Evolutionary conservation across 1,140 invertebrate genomes (phyloP).

Genomic region (Branchinecta lindahli): DNA sequence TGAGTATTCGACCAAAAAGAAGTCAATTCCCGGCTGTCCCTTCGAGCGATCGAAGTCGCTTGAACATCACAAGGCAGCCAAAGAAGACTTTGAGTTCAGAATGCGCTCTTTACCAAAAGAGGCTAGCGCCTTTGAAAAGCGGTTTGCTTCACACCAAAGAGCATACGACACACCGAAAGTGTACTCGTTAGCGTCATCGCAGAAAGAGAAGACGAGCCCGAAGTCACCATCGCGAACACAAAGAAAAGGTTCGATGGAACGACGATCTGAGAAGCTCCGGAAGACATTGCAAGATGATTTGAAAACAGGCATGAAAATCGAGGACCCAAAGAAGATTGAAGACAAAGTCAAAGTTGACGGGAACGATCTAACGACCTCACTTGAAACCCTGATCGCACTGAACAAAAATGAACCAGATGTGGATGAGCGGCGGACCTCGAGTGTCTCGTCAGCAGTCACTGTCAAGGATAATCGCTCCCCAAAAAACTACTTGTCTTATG

Average conservation of each 20-base stretch:
- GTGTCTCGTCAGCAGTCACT: background rate
- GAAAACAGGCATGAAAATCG: background rate
- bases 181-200: background rate
- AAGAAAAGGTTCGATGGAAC: background rate
- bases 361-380: background rate
- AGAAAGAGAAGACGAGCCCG: background rate
- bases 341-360: background rate
- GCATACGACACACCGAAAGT: too few species aligned
- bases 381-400: background rate
- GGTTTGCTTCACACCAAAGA: background rate
- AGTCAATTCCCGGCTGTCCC: background rate
- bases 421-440: background rate
- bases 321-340: background rate
- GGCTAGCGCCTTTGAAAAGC: background rate
- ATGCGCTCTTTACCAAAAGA: constrained; percentile 2
- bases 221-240: background rate
- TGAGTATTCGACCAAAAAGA: background rate
- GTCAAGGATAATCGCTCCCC: background rate
- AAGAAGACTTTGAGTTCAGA: background rate
- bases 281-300: background rate
- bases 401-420: background rate
- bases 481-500: background rate
- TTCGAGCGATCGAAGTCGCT: background rate
- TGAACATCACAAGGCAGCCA: background rate
- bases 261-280: background rate